phyloP scores from a whole-genome alignment of 64 coral and sea anemone genomes.

The Pocillopora verrucosa region DNA sequence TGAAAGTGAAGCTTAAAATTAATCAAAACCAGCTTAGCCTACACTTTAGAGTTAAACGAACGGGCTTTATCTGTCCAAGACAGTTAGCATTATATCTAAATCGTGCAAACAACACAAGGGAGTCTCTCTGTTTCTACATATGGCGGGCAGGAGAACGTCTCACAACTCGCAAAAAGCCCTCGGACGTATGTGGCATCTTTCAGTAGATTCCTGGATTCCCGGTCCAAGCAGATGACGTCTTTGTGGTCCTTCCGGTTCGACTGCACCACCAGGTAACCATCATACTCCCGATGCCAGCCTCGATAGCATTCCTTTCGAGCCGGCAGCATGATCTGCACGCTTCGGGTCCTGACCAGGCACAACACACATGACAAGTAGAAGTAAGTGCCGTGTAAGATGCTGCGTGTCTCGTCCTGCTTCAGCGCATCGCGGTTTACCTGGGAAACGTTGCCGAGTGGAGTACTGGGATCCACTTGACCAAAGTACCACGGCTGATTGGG shows the following conservation, averaged over 20 bases:
- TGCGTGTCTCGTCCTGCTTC: not conserved
- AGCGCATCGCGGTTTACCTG: not conserved
- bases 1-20: not conserved
- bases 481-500: conserved; percentile 84
- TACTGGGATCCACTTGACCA: conserved; percentile 28
- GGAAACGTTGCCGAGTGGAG: conserved; percentile 37
- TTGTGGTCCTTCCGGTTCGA: conserved; percentile 77
- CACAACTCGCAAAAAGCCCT: conserved; percentile 52
- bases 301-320: conserved; percentile 85
- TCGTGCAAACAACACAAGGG: conserved; percentile 87
- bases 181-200: conserved; percentile 62
- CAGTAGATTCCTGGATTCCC: conserved; percentile 55
- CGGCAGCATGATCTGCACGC: conserved; percentile 73
- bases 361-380: conserved; percentile 64
- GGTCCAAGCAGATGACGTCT: conserved; percentile 78
- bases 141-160: conserved; percentile 70
- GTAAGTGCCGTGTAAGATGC: conserved; percentile 41
- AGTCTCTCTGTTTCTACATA: conserved; percentile 72
- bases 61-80: not conserved
- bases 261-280: conserved; percentile 75
- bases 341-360: conserved; percentile 70
- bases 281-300: conserved; percentile 81
- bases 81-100: conserved; percentile 20
- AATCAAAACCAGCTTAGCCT: too few relatives aligned
- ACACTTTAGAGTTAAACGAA: not conserved